Conservation (phyloP, 2,888 invertebrate genomes). For the Dryobotodes eremita region DNA sequence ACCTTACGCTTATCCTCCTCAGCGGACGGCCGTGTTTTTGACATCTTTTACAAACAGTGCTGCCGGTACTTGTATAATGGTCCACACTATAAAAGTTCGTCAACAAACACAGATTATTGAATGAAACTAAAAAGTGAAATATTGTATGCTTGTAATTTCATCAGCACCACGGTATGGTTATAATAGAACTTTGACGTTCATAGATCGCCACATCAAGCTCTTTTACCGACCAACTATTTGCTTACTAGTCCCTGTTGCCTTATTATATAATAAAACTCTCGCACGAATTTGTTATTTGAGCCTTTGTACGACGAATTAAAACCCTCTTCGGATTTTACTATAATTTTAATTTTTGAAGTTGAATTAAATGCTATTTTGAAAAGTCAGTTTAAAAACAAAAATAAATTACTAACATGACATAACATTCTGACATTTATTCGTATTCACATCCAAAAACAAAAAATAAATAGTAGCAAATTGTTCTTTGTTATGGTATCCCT, state of each 20-base stretch:
- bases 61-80: not conserved
- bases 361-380: not conserved
- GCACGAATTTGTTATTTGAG: not conserved
- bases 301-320: not conserved
- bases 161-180: not conserved
- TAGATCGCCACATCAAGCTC: no score
- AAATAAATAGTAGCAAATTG: conserved; percentile 32
- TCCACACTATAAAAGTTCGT: no score
- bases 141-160: not conserved
- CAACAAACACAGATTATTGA: not conserved
- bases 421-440: not conserved
- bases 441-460: not conserved
- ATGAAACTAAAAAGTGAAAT: not conserved
- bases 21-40: not conserved
- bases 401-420: not conserved
- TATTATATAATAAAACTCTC: not conserved
- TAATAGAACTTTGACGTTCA: not conserved
- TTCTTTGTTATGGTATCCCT: conserved; percentile 47
- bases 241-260: not conserved
- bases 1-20: not conserved
- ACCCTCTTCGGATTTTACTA: not conserved
- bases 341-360: not conserved
- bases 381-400: not conserved
- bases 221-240: not conserved
- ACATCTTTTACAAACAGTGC: not conserved